Base-by-base conservation (phyloP, 64 coral and sea anemone species). In the Actinia tenebrosa region DNA sequence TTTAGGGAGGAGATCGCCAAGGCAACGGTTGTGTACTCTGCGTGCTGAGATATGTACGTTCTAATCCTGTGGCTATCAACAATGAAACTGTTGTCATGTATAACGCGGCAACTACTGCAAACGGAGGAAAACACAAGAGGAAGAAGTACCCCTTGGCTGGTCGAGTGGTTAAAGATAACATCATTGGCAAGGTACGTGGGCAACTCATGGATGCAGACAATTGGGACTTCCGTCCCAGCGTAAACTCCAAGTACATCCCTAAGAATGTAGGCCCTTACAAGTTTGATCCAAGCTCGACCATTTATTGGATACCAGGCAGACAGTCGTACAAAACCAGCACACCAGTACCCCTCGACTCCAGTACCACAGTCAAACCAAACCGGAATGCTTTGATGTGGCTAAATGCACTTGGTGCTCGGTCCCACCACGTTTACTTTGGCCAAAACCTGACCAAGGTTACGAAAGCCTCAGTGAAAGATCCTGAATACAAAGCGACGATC, bases 351-450 rank as follows among this genome's bases (percentile, higher is more conserved):
- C 86, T 55, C 18, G 62, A 92, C 68, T 25, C 56, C 10, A 84
- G 64, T 83, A 42, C 37, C 3, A 88, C 54, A 19, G 79, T 92
- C 19, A 83, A 77, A 25, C 43, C 64, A 27, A 55, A 79, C 71
- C 60, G 83, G 59, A 86, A 95, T 69, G 89, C 64, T n/a, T 2
- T 95, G 56, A 95, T 95, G 93, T 95, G 93, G 93, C 69, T 95
- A 19, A 95, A 95, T 82, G 86, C 89, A 6, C 86, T 88, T 43
- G 80, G 82, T 3, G 89, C 45, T 1, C 53, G 52, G 0, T 55
- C 55, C 2, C 93, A 95, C 85, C 54, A 86, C 47, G 62, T 95
- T 17, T 91, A 84, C 52, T 91, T 95, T 45, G 89, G 93, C 10
- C 80, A 77, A 55, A 82, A 87, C 30, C 45, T 44, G 55, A 78